These are phyloP conservation scores for Halictus quadricinctus DNA, from an alignment of 2,888 invertebrate genomes.

Conservation along the genomic window DNA sequence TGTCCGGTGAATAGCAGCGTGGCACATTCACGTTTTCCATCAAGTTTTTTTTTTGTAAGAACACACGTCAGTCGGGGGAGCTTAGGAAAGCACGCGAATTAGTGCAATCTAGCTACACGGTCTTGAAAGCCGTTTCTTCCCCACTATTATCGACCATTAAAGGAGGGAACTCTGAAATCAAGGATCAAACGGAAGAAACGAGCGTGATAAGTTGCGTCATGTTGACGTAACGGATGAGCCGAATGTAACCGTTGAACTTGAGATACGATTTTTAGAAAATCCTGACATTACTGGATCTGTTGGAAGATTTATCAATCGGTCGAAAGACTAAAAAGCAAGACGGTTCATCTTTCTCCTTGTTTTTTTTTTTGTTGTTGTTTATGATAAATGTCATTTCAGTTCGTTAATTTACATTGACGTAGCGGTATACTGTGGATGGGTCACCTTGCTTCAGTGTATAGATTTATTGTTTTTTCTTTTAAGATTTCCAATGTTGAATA, in stretches of 20 bases:
- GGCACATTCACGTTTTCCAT: not conserved
- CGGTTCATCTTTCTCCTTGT: not conserved
- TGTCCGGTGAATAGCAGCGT: not conserved
- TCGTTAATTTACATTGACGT: too few species aligned
- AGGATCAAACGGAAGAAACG: not conserved
- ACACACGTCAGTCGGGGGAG: not conserved
- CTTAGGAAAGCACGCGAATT: not conserved
- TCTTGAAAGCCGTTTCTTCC: not conserved
- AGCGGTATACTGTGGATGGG: too few species aligned
- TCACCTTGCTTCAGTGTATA: not conserved
- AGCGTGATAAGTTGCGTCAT: constrained; percentile 1
- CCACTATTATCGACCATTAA: not conserved
- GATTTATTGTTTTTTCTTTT: not conserved
- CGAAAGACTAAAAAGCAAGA: not conserved
- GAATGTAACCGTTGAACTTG: not conserved
- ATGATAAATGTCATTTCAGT: not conserved
- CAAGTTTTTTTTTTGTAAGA: not conserved
- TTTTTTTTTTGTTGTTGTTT: not conserved
- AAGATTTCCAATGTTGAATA: not conserved
- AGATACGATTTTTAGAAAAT: not conserved
- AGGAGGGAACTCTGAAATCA: not conserved
- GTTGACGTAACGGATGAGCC: not conserved
- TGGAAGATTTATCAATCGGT: not conserved
- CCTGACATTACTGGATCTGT: not conserved
- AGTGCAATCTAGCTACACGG: not conserved